Conservation (phyloP, 2,888 invertebrate genomes). For the Lysandra bellargus region DNA sequence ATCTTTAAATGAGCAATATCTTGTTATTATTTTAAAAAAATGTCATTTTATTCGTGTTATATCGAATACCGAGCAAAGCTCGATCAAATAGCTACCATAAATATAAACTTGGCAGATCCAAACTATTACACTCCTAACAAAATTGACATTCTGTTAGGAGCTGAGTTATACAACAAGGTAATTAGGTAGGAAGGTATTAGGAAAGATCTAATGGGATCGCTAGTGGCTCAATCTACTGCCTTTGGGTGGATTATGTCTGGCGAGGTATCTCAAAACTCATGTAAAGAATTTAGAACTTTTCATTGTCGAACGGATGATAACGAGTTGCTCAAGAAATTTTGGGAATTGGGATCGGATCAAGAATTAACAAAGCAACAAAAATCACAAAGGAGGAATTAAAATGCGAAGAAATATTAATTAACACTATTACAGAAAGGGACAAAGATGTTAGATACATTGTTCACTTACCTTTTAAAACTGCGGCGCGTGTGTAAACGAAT, state of each 20-base stretch:
- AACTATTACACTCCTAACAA: conserved; percentile 3
- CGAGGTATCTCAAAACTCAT: not conserved
- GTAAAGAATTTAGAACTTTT: not conserved
- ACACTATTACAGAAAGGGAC: not conserved
- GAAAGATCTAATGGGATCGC: conserved; percentile 5
- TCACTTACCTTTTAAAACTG: not conserved
- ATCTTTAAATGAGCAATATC: too few relatives aligned
- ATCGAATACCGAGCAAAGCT: too few relatives aligned
- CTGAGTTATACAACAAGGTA: conserved; percentile 4
- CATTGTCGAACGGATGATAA: not conserved
- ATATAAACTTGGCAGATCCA: not conserved
- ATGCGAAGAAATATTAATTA: not conserved
- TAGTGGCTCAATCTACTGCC: conserved; percentile 16
- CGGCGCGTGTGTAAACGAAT: too few relatives aligned
- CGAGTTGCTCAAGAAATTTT: conserved; percentile 18
- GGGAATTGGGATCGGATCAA: conserved; percentile 7
- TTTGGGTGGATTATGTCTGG: conserved; percentile 23
- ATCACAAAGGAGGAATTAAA: not conserved
- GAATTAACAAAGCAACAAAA: not conserved
- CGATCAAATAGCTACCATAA: too few relatives aligned
- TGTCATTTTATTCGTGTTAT: too few relatives aligned
- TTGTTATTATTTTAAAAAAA: too few relatives aligned
- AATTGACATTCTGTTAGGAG: conserved; percentile 15
- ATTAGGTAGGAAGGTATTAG: conserved; percentile 16
- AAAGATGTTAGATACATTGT: not conserved